A percentile compares a stretch with the other conserved stretches of the same genome.
These are phyloP conservation scores for Cactoblastis cactorum DNA, from an alignment of 2,888 invertebrate species.

Conservation along the genomic window DNA sequence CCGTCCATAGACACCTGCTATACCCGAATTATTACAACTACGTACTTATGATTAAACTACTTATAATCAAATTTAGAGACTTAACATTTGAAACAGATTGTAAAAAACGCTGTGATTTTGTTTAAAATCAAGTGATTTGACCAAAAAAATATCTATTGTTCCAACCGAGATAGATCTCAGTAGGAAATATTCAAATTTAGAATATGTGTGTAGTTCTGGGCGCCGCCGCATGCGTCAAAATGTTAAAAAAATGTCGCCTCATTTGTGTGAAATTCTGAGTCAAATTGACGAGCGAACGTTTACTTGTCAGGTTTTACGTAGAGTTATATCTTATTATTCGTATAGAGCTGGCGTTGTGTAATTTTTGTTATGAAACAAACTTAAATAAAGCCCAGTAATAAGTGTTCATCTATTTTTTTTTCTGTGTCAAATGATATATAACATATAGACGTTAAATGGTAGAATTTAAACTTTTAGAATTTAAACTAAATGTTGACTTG, in stretches of 20 bases:
- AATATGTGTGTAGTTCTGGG: conserved; percentile 8
- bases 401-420: too few species aligned
- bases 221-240: conserved; percentile 34
- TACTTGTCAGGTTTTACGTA: conserved; percentile 27
- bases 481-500: too few species aligned
- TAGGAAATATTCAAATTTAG: conserved; percentile 19
- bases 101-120: not conserved
- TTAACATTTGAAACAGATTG: too few species aligned
- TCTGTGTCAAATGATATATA: too few species aligned
- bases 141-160: not conserved
- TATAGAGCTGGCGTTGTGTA: not conserved
- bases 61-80: too few species aligned
- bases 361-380: too few species aligned
- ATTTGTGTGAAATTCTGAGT: conserved; percentile 76
- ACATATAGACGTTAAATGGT: too few species aligned
- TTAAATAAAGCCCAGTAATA: too few species aligned
- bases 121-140: not conserved
- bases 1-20: too few species aligned
- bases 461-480: too few species aligned
- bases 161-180: conserved; percentile 26
- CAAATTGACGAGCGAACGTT: conserved; percentile 62
- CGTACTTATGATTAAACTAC: too few species aligned
- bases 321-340: not conserved
- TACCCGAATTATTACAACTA: too few species aligned
- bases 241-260: conserved; percentile 39